Base-by-base conservation (phyloP, 2,113 vertebrate genomes). In the Mirounga angustirostris region DNA sequence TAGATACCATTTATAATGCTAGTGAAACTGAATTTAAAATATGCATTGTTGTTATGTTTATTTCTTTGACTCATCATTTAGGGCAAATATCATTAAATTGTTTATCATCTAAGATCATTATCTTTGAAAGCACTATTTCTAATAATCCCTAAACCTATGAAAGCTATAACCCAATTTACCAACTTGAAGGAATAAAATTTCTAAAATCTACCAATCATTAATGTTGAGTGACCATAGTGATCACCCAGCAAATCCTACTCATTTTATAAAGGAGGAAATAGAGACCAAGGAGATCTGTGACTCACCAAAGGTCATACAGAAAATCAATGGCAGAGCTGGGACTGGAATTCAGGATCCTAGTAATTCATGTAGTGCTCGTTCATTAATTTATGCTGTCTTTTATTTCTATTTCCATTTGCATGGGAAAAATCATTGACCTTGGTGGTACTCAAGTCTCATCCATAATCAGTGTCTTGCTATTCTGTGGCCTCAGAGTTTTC, bases 21-120 rank as follows among this genome's bases (percentile, higher is more conserved):
- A 78, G 4, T 69, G 36, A 76, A 93, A 71, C 28, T 46, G 46
- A 76, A 69, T 84, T 81, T 90, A 79, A 93, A 85, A 69, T 93
- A 28, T 61, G 61, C 13, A 19, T n/a, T 6, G 30, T 50, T 88
- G 43, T 59, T 78, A 61, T 59, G 9, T 67, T 59, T 89, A 78
- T 8, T 76, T 93, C 18, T 78, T 52, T 61, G 85, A 84, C 15
- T 83, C 30, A 93, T 58, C 73, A 2, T 36, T 52, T 74, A 52
- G 40, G 12, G 4, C 1, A 93, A 59, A 61, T 85, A 15, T 90
- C 52, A 59, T 59, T 79, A 10, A 79, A 59, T 33, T 84, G 58
- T 96, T 89, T 21, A 40, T 83, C 61, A 65, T 67, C 11, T 69
- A 69, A 76, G 58, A 84, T 83, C 19, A 4, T 10, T 78, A n/a